A percentile compares a stretch with the other conserved stretches of the same genome.
Conservation (phyloP, 2,888 invertebrate genomes). For the Drosophila anomalata region DNA sequence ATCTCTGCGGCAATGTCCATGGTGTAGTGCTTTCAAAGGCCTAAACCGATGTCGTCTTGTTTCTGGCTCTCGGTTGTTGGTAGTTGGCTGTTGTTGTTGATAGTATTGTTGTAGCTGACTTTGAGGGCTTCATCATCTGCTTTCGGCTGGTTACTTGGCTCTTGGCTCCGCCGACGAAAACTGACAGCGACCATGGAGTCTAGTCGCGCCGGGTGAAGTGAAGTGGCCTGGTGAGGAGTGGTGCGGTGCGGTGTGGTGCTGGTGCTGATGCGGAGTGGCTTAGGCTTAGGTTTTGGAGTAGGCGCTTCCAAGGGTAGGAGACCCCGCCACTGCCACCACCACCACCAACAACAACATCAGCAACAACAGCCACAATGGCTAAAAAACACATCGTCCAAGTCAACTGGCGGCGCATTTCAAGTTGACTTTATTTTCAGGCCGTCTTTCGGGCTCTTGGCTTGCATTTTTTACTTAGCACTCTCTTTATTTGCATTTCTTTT, state of each 20-base stretch:
- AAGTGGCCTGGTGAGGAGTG: constrained; percentile 9
- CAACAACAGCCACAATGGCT: neutral
- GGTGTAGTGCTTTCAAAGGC: constrained; percentile 77
- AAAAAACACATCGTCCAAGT: constrained; percentile 27
- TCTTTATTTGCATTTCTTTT: constrained; percentile 47
- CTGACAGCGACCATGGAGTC: constrained; percentile 64
- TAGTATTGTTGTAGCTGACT: constrained; percentile 69
- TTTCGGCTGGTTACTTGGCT: constrained; percentile 70
- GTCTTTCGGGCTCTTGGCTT: constrained; percentile 38
- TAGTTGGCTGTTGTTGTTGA: constrained; percentile 37
- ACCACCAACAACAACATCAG: constrained; percentile 25
- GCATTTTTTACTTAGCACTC: constrained; percentile 42
- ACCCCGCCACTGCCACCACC: constrained; percentile 35
- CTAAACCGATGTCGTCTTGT: constrained; percentile 78
- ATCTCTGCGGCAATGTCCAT: constrained; percentile 41
- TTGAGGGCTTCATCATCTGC: constrained; percentile 83
- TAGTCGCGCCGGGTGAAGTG: constrained; percentile 47
- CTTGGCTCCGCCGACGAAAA: constrained; percentile 64
- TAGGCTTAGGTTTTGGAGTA: constrained; percentile 77
- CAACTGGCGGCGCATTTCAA: constrained; percentile 76
- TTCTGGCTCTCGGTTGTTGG: constrained; percentile 34
- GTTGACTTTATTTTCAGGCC: constrained; percentile 77
- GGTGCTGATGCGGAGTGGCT: constrained; percentile 62
- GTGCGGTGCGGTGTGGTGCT: too few relatives aligned
- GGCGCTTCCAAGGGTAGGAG: constrained; percentile 73